Conservation (phyloP, 1,140 invertebrate species). For the Euborellia annulipes region DNA sequence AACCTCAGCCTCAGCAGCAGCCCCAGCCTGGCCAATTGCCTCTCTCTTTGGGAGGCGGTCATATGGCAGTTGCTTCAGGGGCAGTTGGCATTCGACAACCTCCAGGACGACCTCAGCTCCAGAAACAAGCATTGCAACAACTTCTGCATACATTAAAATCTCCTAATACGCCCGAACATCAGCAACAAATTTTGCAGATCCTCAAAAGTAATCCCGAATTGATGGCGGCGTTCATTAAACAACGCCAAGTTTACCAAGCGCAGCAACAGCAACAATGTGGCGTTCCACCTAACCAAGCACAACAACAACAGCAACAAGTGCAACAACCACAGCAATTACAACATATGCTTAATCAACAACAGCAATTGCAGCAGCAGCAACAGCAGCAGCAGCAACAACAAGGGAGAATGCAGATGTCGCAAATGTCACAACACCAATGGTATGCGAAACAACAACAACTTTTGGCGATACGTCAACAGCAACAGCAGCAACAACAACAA, state of each 20-base stretch:
- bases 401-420: constrained; percentile 29
- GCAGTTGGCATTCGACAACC: constrained; percentile 26
- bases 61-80: constrained; percentile 29
- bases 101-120: constrained; percentile 26
- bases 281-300: no score
- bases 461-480: constrained; percentile 32
- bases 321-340: constrained; percentile 24
- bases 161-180: constrained; percentile 79
- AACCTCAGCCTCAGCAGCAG: constrained; percentile 28
- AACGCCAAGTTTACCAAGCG: constrained; percentile 48
- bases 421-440: constrained; percentile 30
- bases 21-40: constrained; percentile 22
- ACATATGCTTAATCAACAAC: constrained; percentile 37
- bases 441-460: constrained; percentile 35
- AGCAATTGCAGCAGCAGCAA: constrained; percentile 24
- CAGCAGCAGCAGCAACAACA: constrained; percentile 29
- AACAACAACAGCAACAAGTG: constrained; percentile 17
- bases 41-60: constrained; percentile 23
- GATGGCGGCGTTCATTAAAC: constrained; percentile 94
- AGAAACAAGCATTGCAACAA: constrained; percentile 73
- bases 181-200: constrained; percentile 82
- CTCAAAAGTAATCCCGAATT: constrained; percentile 88
- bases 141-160: constrained; percentile 78
- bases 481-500: constrained; percentile 34
- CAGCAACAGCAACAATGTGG: constrained; percentile 25